phyloP scores from a whole-genome alignment of 2,113 vertebrate genomes.

The Fulmarus glacialis region DNA sequence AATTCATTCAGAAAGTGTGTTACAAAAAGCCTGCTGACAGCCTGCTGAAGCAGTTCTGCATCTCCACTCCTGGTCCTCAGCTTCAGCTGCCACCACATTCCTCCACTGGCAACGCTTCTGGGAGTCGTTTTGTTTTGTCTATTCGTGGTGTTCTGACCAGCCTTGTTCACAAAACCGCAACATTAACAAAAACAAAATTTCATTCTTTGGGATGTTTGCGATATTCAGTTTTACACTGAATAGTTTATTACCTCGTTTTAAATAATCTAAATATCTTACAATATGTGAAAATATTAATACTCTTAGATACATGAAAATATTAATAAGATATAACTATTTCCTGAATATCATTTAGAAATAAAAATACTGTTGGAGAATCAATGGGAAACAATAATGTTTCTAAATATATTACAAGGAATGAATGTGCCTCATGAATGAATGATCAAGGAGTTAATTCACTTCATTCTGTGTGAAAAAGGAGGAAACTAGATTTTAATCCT shows the following conservation, averaged over 20 bases:
- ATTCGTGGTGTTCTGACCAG: neutral
- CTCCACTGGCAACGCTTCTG: neutral
- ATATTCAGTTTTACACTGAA: neutral
- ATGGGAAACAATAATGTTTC: neutral
- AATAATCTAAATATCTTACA: neutral
- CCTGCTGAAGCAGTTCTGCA: neutral
- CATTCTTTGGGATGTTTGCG: neutral
- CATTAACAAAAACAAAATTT: neutral
- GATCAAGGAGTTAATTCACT: neutral
- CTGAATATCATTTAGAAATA: neutral
- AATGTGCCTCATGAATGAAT: neutral
- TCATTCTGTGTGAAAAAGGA: neutral
- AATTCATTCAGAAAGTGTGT: neutral
- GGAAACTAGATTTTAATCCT: neutral
- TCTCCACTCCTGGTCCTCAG: neutral
- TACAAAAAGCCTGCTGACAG: neutral
- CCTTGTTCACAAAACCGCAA: neutral
- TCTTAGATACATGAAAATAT: neutral
- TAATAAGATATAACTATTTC: neutral
- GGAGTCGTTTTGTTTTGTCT: neutral
- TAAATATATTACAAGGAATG: neutral
- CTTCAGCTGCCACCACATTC: neutral
- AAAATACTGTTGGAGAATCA: neutral
- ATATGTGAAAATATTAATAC: neutral
- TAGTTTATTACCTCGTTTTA: neutral